Base-by-base conservation (phyloP, 2,888 invertebrate species). In the Lysandra bellargus region DNA sequence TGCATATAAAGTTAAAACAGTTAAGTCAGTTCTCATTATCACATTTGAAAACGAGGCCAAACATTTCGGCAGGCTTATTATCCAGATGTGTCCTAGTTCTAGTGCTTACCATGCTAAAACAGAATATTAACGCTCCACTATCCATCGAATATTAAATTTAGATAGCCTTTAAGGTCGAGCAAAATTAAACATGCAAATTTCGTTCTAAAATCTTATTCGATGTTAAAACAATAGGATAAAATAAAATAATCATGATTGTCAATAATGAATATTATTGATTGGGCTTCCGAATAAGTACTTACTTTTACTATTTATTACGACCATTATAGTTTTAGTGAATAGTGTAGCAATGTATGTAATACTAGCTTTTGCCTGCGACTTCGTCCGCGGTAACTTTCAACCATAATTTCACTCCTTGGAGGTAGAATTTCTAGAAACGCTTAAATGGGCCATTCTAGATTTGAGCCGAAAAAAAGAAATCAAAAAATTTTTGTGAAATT, bases 11-110 rank as follows among this genome's bases (percentile, higher is more conserved):
- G 40, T 40, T 40, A 14, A 64, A 61, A 60, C 64, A 69, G 9
- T 69, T 33, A 69, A 69, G 12, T 69, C 69, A 5, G 14, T 33
- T 69, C 33, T 14, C 69, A 69, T 69, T 69, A 69, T 69, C 14
- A 14, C 33, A 69, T 14, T 69, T 33, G 4, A 30, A 30, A 69
- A 33, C 33, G 30, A 69, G 69, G 69, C 23, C 69, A 64, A 61
- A 23, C 64, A 69, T 30, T 69, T 33, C 33, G 14, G 69, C 30
- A 9, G 64, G 64, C 64, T 64, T 30, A 14, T 4, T 64, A 69
- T 69, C 69, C 69, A 69, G 69, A 69, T 69, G 33, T 30, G 30
- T 69, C 69, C 69, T 33, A 33, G 12, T 69, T 69, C 69, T 9
- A 69, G 33, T 69, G 33, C 64, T 33, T 14, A 4, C 14, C 33